Conservation (phyloP, 1,140 invertebrate species). For the Onthophagus taurus region DNA sequence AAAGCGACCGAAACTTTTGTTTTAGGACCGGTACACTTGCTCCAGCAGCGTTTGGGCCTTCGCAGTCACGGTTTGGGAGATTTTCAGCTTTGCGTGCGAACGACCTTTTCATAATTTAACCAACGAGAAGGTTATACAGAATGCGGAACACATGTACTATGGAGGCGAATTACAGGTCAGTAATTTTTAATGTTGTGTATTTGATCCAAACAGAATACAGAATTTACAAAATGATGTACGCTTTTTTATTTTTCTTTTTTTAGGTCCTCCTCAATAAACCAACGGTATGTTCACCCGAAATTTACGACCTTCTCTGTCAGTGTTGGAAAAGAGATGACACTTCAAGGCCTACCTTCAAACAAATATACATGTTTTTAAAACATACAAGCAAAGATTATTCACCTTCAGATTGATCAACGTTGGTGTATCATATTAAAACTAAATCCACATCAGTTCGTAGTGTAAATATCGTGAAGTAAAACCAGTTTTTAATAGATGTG, state of each 20-base stretch:
- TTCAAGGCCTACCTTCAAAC: slow-evolving; percentile 61
- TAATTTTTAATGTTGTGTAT: neutral
- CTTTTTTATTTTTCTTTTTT: slow-evolving; percentile 24
- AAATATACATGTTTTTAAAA: slow-evolving; percentile 68
- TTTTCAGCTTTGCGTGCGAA: slow-evolving; percentile 62
- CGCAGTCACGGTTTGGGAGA: slow-evolving; percentile 64
- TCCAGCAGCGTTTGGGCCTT: slow-evolving; percentile 59
- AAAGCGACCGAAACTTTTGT: slow-evolving; percentile 18
- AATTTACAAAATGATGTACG: neutral
- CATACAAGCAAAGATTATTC: slow-evolving; percentile 43
- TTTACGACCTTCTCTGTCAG: slow-evolving; percentile 68
- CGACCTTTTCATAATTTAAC: slow-evolving; percentile 59
- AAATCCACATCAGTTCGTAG: no score
- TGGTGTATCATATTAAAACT: neutral
- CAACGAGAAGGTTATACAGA: slow-evolving; percentile 67
- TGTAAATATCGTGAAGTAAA: slow-evolving; percentile 11
- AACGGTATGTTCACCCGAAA: slow-evolving; percentile 60
- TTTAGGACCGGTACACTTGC: slow-evolving; percentile 55
- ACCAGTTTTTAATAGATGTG: no score
- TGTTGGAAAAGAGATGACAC: slow-evolving; percentile 65
- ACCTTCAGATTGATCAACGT: slow-evolving; percentile 37
- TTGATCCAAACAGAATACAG: no score
- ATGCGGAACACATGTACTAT: slow-evolving; percentile 59
- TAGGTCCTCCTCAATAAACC: slow-evolving; percentile 58
- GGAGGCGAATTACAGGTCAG: slow-evolving; percentile 51